Conservation (phyloP, 1,140 invertebrate species). For the Lamellibrachia luymesi region DNA sequence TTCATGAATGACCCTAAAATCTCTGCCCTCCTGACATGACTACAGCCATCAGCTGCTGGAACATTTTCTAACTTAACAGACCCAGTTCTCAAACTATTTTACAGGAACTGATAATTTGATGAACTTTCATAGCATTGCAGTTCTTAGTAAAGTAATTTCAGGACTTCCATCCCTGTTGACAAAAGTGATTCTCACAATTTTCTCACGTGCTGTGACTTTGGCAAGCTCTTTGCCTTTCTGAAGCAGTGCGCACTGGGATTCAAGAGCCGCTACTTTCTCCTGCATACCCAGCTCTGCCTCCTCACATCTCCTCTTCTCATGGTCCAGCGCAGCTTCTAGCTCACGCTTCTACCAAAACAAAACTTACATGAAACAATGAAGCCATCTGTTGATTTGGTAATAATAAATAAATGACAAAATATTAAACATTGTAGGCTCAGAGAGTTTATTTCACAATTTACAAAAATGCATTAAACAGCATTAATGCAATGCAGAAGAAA, state of each 20-base stretch:
- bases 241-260: conserved; percentile 38
- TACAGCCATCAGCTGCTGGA: neutral
- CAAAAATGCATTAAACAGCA: no score
- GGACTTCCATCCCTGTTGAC: neutral
- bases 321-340: conserved; percentile 34
- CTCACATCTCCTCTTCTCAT: conserved; percentile 32
- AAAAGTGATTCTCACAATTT: conserved; percentile 38
- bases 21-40: neutral
- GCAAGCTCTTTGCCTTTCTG: conserved; percentile 36
- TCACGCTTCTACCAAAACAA: conserved; percentile 33
- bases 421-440: neutral
- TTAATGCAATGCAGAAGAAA: no score
- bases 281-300: conserved; percentile 38
- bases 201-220: conserved; percentile 30
- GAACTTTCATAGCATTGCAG: neutral
- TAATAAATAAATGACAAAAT: neutral
- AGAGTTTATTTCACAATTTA: no score
- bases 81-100: neutral
- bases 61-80: neutral
- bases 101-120: neutral
- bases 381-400: neutral
- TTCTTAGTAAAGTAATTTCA: conserved; percentile 6
- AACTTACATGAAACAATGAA: neutral
- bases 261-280: conserved; percentile 40
- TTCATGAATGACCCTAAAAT: neutral